Evolutionary conservation across 1,140 invertebrate species (phyloP).

Genomic region (Helicoverpa zea): DNA sequence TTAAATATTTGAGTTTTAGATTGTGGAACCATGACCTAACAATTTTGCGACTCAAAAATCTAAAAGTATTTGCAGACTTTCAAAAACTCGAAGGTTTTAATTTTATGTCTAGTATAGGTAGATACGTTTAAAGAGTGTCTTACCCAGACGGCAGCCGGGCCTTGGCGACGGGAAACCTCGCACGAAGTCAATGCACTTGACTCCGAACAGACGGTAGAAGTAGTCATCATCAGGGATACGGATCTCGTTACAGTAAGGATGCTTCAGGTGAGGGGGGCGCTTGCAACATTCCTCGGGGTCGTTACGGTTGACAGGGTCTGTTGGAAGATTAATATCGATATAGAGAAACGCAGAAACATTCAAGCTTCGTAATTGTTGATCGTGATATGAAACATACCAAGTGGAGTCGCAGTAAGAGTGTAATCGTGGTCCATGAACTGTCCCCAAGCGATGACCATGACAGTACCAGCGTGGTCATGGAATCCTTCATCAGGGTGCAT

Average conservation of each 20-base stretch:
- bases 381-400: conserved; percentile 88
- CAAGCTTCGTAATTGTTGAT: no score
- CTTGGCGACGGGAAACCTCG: conserved; percentile 94
- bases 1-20: background rate
- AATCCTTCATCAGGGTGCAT: conserved; percentile 97
- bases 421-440: conserved; percentile 98
- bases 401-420: conserved; percentile 94
- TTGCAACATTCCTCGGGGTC: conserved; percentile 96
- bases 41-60: background rate
- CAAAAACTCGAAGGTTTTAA: background rate
- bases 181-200: conserved; percentile 96
- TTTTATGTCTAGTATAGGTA: background rate
- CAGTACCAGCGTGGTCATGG: conserved; percentile 97
- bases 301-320: conserved; percentile 94
- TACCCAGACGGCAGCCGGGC: conserved; percentile 93
- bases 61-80: background rate
- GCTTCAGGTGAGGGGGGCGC: conserved; percentile 91
- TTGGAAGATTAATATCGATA: background rate
- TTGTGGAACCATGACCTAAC: background rate
- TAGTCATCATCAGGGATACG: conserved; percentile 96
- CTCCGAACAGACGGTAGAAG: conserved; percentile 94
- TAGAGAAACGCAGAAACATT: no score
- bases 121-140: conserved; percentile 55
- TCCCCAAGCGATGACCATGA: conserved; percentile 97
- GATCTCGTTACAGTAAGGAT: conserved; percentile 97